These are phyloP conservation scores for Cerastoderma edule DNA, from an alignment of 2,888 invertebrate species.

Conservation along the genomic window DNA sequence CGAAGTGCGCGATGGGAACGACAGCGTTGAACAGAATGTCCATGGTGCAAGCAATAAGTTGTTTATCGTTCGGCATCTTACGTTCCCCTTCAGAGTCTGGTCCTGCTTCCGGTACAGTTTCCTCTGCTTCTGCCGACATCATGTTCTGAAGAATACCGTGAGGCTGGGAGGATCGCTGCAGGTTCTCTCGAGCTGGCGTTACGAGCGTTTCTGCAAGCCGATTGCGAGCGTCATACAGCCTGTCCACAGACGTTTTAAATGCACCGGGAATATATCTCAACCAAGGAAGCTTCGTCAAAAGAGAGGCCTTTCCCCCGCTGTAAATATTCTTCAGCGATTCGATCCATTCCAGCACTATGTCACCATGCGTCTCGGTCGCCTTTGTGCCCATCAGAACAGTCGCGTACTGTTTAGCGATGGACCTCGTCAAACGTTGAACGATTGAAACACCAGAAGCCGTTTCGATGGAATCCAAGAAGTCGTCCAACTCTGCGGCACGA, in stretches of 20 bases:
- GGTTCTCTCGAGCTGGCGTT: not conserved
- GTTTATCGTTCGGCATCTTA: not conserved
- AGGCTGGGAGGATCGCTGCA: not conserved
- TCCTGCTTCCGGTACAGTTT: not conserved
- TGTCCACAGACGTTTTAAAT: not conserved
- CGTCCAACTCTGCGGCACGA: not conserved
- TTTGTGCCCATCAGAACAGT: not conserved
- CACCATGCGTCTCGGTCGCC: not conserved
- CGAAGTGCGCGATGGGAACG: not conserved
- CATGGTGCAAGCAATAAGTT: not conserved
- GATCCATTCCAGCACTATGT: not conserved
- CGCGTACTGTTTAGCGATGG: not conserved
- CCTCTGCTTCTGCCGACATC: not conserved
- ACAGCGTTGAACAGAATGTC: conserved; percentile 12
- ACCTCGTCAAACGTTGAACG: not conserved
- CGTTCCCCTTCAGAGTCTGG: not conserved
- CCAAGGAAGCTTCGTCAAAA: not conserved
- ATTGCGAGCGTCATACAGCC: not conserved
- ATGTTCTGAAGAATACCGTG: conserved; percentile 12
- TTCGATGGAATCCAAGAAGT: not conserved
- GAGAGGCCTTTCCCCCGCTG: not conserved
- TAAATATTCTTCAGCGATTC: not conserved
- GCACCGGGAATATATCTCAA: not conserved
- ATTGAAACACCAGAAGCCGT: not conserved
- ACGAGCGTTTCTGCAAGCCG: not conserved